Percentiles rank a stretch among this genome's conserved stretches.
These are phyloP conservation scores for Ophion costatus DNA, from an alignment of 2,888 invertebrate genomes.

Conservation along the genomic window DNA sequence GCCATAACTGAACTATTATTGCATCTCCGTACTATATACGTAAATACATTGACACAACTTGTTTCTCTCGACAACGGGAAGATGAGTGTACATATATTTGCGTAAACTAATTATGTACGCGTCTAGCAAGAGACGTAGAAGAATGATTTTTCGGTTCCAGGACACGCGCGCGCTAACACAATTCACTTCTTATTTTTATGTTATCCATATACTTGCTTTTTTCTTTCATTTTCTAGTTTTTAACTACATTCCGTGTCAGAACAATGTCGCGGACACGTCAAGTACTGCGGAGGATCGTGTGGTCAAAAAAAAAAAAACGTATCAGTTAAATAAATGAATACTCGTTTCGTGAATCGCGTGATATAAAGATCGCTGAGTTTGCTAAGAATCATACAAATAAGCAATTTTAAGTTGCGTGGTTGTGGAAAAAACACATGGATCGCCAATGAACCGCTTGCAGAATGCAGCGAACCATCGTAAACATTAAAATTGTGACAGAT, in stretches of 20 bases:
- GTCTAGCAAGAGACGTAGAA: slow-evolving; percentile 45
- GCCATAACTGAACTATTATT: slow-evolving; percentile 16
- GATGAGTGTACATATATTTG: slow-evolving; percentile 13
- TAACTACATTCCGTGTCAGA: slow-evolving; percentile 8
- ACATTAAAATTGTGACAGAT: too few species aligned
- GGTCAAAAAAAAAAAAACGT: not conserved
- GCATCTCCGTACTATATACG: slow-evolving; percentile 28
- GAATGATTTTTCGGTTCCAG: slow-evolving; percentile 41
- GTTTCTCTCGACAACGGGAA: not conserved
- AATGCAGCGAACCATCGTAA: too few species aligned
- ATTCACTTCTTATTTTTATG: slow-evolving; percentile 42
- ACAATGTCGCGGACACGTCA: slow-evolving; percentile 15
- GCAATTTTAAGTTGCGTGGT: too few species aligned
- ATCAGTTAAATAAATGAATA: too few species aligned
- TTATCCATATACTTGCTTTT: slow-evolving; percentile 32
- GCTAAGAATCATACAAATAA: too few species aligned
- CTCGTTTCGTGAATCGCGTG: too few species aligned
- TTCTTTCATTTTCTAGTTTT: not conserved
- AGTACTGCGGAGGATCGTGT: not conserved
- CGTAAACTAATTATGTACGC: slow-evolving; percentile 27
- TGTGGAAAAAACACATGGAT: too few species aligned
- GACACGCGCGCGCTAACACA: slow-evolving; percentile 45
- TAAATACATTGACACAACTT: slow-evolving; percentile 3
- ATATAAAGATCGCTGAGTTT: too few species aligned
- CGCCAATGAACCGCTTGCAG: too few species aligned